Evolutionary conservation across 2,113 vertebrate species (phyloP).

Genomic region (Peromyscus californicus): DNA sequence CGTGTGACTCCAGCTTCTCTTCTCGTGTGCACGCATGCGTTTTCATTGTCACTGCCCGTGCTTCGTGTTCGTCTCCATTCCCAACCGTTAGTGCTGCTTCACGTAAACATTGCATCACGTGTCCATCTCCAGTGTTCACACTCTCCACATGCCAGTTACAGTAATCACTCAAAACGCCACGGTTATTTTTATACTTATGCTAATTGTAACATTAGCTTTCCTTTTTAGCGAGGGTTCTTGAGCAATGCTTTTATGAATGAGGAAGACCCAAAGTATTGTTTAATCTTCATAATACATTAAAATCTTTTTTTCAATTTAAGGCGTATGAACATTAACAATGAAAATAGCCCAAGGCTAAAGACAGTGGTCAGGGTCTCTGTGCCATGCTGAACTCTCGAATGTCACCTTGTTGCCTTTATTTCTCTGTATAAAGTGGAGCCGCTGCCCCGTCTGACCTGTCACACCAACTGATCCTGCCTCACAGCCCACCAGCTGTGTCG

Average conservation of each 20-base stretch:
- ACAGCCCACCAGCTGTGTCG: background rate
- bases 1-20: constrained; percentile 60
- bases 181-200: background rate
- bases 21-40: background rate
- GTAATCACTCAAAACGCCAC: constrained; percentile 4
- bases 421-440: constrained; percentile 61
- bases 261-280: constrained; percentile 12
- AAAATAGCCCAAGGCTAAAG: constrained; percentile 48
- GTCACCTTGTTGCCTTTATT: constrained; percentile 33
- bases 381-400: background rate
- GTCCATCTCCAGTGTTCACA: background rate
- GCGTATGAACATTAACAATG: background rate
- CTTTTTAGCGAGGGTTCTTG: constrained; percentile 68
- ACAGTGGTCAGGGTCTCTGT: constrained; percentile 54
- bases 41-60: background rate
- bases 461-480: constrained; percentile 8
- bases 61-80: constrained; percentile 59
- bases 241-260: constrained; percentile 56
- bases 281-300: constrained; percentile 4
- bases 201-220: constrained; percentile 34
- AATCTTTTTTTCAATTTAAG: constrained; percentile 51
- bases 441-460: constrained; percentile 63
- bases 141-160: background rate
- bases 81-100: background rate
- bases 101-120: background rate